Base-by-base conservation (phyloP, 2,888 invertebrate genomes). In the Rhopalosiphum nymphaeae region DNA sequence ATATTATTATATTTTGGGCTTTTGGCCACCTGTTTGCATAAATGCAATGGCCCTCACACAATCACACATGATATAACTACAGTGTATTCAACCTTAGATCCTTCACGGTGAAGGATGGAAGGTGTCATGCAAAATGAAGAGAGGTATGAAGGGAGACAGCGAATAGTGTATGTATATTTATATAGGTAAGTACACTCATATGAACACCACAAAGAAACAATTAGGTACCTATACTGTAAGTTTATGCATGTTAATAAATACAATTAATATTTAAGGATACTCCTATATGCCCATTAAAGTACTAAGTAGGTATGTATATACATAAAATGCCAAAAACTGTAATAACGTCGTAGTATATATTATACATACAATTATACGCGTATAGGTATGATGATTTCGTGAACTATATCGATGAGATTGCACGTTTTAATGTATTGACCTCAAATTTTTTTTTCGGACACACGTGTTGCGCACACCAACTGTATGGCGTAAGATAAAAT, bases 21-120 rank as follows among this genome's bases (percentile, higher is more conserved):
- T 25, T 46, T 86, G 21, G 46, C 92, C 92, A 92, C 92, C 92
- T 92, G 92, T 92, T 92, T 92, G 87, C 87, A 87, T 92, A 87
- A 92, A 67, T 87, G 61, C 92, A 26, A 61, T 53, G 26, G 92
- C 44, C 92, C 87, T 57, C 53, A n/a, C 57, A 78, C 42, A 61
- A 13, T 87, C 91, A 90, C 29, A 90, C 44, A 91, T 53, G 49
- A 61, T 87, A 87, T 29, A 87, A 92, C 61, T 36, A 36, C 57
- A 21, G 91, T 92, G 46, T 57, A 85, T 85, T 86, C 86, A 44
- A 91, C 91, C 86, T 61, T 46, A 85, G 49, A 91, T 7, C 36
- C 42, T 25, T 36, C 13, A 42, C 49, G 67, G 90, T 44, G 36
- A 42, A 67, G 78, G 78, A 91, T 11, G 36, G 53, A 78, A 46